phyloP scores from a whole-genome alignment of 2,888 invertebrate species.

The Agrenia bidenticulata region DNA sequence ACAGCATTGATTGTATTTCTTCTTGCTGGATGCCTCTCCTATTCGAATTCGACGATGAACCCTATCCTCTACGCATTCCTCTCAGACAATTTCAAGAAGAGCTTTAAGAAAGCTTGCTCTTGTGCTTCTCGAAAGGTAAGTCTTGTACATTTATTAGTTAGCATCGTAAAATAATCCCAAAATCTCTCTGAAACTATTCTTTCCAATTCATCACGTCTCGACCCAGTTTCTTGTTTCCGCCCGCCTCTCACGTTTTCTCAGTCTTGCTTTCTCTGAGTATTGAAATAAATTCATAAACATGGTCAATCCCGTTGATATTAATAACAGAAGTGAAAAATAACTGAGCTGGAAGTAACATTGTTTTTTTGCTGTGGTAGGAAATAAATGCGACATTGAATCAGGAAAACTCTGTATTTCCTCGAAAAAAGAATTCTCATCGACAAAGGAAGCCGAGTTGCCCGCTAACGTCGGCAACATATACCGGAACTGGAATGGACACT shows the following conservation, averaged over 20 bases:
- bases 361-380: constrained; percentile 2
- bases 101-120: constrained; percentile 87
- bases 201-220: too few species aligned
- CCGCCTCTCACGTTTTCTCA: too few species aligned
- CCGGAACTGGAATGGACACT: constrained; percentile 38
- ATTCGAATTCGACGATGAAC: constrained; percentile 86
- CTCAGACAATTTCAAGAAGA: constrained; percentile 92
- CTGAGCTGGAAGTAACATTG: too few species aligned
- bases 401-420: constrained; percentile 81
- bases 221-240: too few species aligned
- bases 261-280: too few species aligned
- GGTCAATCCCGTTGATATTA: too few species aligned
- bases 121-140: constrained; percentile 73
- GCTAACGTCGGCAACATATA: constrained; percentile 41
- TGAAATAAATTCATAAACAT: too few species aligned
- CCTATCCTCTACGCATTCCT: constrained; percentile 82
- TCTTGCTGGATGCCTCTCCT: constrained; percentile 78
- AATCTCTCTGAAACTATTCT: too few species aligned
- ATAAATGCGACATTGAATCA: constrained; percentile 77
- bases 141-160: too few species aligned
- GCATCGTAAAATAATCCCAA: too few species aligned
- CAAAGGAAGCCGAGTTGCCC: constrained; percentile 39
- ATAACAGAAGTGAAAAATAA: too few species aligned
- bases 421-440: constrained; percentile 54
- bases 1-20: constrained; percentile 78